Base-by-base conservation (phyloP, 2,113 vertebrate genomes). In the Isichthys henryi region DNA sequence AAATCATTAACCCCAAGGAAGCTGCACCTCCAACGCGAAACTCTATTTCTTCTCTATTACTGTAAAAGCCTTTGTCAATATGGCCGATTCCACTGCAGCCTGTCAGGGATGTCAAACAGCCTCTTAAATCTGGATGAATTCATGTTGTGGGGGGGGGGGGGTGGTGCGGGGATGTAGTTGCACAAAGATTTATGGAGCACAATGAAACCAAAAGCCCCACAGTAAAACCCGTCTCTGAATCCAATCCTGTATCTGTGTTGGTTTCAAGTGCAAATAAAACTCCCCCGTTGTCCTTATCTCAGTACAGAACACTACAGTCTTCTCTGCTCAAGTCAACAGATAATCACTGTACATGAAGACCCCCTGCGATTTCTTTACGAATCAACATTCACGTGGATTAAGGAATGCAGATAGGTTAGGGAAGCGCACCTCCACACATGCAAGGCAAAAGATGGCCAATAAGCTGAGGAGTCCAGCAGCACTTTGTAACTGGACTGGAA, bases 51-150 rank as follows among this genome's bases (percentile, higher is more conserved):
- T 62, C 74, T 80, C 74, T 80, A 80, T 80, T 82, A 89, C 88
- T 87, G 90, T 87, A 50, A 91, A 93, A 90, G 52, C 77, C 89
- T 90, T 90, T 90, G 90, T 89, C 88, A 88, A 90, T 45, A 53
- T 35, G n/a, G 89, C 56, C 66, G 56, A 90, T 89, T 91, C 88
- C 89, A 90, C 45, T 66, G 77, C 89, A 88, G 90, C 46, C 88
- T 91, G 90, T 87, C 89, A 45, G 87, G 87, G 62, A 35, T 86
- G 88, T 91, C 62, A 74, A 89, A 89, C 46, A 80, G 89, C 39
- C 90, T 88, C 70, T 90, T 91, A 92, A 92, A 91, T 91, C 89
- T 85, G 89, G 70, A 89, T 66, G 27, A 91, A 91, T 89, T 91
- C 66, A 85, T 89, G 88, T 90, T 87, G 23, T n/a, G 19, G 52